These are phyloP conservation scores for Zaprionus ghesquierei DNA, from an alignment of 1,140 invertebrate genomes.

Conservation along the genomic window DNA sequence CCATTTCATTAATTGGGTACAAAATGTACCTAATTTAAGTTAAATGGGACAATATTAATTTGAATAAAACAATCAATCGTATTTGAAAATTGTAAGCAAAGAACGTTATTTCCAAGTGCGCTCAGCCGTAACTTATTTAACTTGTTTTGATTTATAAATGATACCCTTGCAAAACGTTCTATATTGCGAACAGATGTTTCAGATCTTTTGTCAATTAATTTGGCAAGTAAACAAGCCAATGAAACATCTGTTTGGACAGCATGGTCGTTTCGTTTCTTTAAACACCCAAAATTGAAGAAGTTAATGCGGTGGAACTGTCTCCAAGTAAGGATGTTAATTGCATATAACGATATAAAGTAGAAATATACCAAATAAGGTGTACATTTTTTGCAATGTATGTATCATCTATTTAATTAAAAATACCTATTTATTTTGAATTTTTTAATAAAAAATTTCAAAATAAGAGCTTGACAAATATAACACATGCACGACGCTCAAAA, in stretches of 20 bases:
- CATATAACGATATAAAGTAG: neutral
- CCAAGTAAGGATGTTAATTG: slow-evolving; percentile 32
- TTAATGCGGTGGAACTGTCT: slow-evolving; percentile 40
- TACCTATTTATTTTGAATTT: too few relatives aligned
- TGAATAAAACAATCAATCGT: too few relatives aligned
- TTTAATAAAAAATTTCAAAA: neutral
- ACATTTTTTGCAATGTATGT: neutral
- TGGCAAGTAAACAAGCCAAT: neutral
- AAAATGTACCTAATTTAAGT: too few relatives aligned
- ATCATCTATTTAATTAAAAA: too few relatives aligned
- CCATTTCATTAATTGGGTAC: too few relatives aligned
- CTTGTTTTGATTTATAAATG: neutral
- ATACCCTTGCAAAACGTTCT: neutral
- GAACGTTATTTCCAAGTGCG: neutral
- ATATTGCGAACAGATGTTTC: neutral
- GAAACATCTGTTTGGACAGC: neutral
- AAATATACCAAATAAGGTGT: neutral
- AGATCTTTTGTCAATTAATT: slow-evolving; percentile 11
- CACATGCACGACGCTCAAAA: too few relatives aligned
- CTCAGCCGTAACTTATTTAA: neutral
- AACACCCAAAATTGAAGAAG: slow-evolving; percentile 18
- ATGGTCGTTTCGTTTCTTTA: slow-evolving; percentile 20
- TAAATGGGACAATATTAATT: too few relatives aligned
- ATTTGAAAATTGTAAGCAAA: neutral
- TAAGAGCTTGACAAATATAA: neutral